Conservation (phyloP, 92 coral and sea anemone species). For the Epizoanthus illoricatus region DNA sequence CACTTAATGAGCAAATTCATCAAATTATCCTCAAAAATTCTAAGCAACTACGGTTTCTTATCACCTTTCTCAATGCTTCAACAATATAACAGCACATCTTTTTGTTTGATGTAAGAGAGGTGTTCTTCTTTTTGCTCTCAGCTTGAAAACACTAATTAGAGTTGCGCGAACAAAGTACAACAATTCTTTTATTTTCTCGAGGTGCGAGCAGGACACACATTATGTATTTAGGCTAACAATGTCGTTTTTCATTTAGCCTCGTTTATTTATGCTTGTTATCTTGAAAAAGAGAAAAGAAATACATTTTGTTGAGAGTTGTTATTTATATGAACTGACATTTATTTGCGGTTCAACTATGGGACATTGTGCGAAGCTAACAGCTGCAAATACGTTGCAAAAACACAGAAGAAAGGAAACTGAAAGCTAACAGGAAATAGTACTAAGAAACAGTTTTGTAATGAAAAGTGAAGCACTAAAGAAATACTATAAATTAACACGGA, state of each 20-base stretch:
- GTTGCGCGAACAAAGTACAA: slow-evolving; percentile 25
- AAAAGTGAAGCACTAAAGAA: not conserved
- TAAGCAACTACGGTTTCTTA: too few relatives aligned
- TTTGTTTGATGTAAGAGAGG: not conserved
- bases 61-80: too few relatives aligned
- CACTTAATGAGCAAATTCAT: too few relatives aligned
- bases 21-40: too few relatives aligned
- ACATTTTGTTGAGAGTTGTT: slow-evolving; percentile 12
- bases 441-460: slow-evolving; percentile 1
- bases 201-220: slow-evolving; percentile 25
- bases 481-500: slow-evolving; percentile 24
- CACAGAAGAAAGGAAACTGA: not conserved
- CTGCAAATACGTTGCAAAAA: slow-evolving; percentile 21
- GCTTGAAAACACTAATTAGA: slow-evolving; percentile 31
- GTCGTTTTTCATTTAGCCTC: not conserved
- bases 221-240: slow-evolving; percentile 20
- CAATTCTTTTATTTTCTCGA: slow-evolving; percentile 23
- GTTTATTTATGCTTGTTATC: slow-evolving; percentile 16
- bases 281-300: slow-evolving; percentile 20
- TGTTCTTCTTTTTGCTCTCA: slow-evolving; percentile 11
- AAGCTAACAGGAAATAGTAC: slow-evolving; percentile 31
- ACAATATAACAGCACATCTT: too few relatives aligned
- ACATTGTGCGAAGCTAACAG: slow-evolving; percentile 37
- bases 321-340: slow-evolving; percentile 30
- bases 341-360: slow-evolving; percentile 17